phyloP scores from a whole-genome alignment of 92 coral and sea anemone genomes.

The Epizoanthus rinbou region DNA sequence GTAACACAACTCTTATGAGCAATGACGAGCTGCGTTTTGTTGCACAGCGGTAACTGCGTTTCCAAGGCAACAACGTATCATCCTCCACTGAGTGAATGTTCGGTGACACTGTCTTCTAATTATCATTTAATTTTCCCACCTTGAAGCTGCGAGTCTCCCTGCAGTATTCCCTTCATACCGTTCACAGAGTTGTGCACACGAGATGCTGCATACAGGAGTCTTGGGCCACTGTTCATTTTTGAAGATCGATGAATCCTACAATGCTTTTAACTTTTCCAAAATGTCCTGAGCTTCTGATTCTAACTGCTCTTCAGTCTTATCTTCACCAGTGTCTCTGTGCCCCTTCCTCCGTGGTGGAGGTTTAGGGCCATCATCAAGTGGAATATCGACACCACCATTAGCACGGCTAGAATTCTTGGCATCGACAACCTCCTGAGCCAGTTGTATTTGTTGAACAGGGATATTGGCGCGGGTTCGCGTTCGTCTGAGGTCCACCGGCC shows the following conservation, averaged over 20 bases:
- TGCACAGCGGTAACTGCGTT: no score
- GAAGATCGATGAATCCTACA: slow-evolving; percentile 42
- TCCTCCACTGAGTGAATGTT: no score
- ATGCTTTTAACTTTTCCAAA: slow-evolving; percentile 76
- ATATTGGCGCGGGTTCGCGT: slow-evolving; percentile 95
- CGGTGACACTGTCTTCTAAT: no score
- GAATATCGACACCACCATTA: slow-evolving; percentile 50
- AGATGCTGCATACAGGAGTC: no score
- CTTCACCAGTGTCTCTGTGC: slow-evolving; percentile 47
- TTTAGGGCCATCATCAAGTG: slow-evolving; percentile 62
- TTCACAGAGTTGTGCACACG: no score
- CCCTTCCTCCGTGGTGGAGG: slow-evolving; percentile 80
- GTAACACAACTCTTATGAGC: no score
- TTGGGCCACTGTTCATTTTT: no score
- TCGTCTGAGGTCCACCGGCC: slow-evolving; percentile 90
- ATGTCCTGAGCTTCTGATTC: slow-evolving; percentile 89
- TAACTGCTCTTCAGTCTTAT: slow-evolving; percentile 46
- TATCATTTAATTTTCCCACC: no score
- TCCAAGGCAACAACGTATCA: no score
- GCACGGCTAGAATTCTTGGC: slow-evolving; percentile 50
- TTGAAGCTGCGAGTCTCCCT: no score
- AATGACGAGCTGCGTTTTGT: no score
- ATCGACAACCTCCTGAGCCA: slow-evolving; percentile 63
- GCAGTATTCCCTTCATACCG: no score
- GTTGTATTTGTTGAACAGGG: slow-evolving; percentile 87